A percentile compares a stretch with the other conserved stretches of the same genome.
These are phyloP conservation scores for Athalia cordata DNA, from an alignment of 2,888 invertebrate genomes.

Conservation along the genomic window DNA sequence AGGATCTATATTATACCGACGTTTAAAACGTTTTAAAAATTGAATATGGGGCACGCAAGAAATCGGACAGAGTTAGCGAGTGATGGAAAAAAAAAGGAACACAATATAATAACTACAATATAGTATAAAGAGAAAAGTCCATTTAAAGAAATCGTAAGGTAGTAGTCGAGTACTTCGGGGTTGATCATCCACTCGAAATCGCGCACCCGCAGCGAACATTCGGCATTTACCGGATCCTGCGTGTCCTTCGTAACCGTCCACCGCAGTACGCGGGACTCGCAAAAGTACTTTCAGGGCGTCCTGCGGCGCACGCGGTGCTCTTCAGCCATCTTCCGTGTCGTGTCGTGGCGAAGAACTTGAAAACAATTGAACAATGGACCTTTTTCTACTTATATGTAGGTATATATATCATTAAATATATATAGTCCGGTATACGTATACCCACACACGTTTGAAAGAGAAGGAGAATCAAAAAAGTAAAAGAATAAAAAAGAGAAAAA, in stretches of 20 bases:
- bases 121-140: too few relatives aligned
- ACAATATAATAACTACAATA: too few relatives aligned
- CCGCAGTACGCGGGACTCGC: neutral
- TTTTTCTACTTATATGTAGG: constrained; percentile 60
- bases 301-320: constrained; percentile 64
- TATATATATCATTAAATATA: constrained; percentile 7
- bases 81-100: too few relatives aligned
- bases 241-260: constrained; percentile 21
- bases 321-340: constrained; percentile 59
- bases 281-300: constrained; percentile 44
- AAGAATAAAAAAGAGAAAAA: too few relatives aligned
- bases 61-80: too few relatives aligned
- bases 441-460: neutral
- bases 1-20: too few relatives aligned
- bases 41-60: too few relatives aligned
- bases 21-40: too few relatives aligned
- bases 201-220: constrained; percentile 31
- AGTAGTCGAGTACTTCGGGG: neutral
- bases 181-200: constrained; percentile 37
- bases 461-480: constrained; percentile 3
- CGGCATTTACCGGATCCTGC: neutral
- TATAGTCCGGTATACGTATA: neutral
- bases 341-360: constrained; percentile 60
- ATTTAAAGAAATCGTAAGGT: too few relatives aligned
- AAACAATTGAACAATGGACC: constrained; percentile 67